Base-by-base conservation (phyloP, 2,113 vertebrate species). In the Dasyornis broadbenti region DNA sequence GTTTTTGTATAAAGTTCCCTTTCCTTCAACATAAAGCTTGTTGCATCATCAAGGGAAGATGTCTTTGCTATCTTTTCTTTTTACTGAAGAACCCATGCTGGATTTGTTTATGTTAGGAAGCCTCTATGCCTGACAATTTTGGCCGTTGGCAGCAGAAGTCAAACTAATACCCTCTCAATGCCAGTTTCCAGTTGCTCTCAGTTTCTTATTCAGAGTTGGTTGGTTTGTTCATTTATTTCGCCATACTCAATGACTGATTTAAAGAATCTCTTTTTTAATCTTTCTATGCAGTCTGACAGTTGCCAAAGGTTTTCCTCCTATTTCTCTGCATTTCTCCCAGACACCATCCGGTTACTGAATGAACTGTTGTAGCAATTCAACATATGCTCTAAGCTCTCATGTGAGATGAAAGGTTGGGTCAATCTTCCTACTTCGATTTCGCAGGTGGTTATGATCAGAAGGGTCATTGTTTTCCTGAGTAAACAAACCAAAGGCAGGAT, bases 371-470 rank as follows among this genome's bases (percentile, higher is more conserved):
- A 47, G 35, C 60, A 75, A 18, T 70, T 71, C 65, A 53, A 28
- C 19, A 7, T 24, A 23, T 14, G 22, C 47, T 70, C 1, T 59
- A 53, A 79, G 5, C 6, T 73, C 15, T 63, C 28, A 3, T 33
- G 19, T 52, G 54, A 61, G 47, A 78, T 26, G 31, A 21, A 27
- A 49, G 24, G 27, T 65, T 56, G 49, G 40, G 83, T 78, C 30
- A 40, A 0, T 59, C 42, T 79, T 59, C 40, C 52, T 75, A 1
- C 31, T 57, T 69, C 3, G 6, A 3, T 37, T 52, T 80, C 42
- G 37, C 27, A 12, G 0, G 3, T 1, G 2, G 3, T 22, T 85
- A 39, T 39, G 42, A 17, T 53, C 61, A 47, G 21, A 78, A 44
- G 11, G 31, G 30, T 52, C 57, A 9, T 26, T 70, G 40, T 68